Evolutionary conservation across 2,888 invertebrate species (phyloP).

Genomic region (Anodontia alba): DNA sequence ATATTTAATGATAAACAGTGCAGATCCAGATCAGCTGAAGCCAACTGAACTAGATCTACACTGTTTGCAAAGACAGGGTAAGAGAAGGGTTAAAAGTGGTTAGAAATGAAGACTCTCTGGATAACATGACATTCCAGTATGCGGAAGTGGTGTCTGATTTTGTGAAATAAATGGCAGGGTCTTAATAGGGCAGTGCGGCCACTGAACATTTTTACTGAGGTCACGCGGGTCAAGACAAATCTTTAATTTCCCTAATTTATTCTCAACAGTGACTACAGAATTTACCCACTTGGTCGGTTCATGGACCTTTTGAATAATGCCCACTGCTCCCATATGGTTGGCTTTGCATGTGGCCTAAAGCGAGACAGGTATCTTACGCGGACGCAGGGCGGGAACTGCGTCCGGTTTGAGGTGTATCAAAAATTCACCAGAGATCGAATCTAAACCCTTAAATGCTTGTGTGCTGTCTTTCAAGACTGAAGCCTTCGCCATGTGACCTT

Average conservation of each 20-base stretch:
- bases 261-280: background rate
- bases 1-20: too few relatives aligned
- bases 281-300: too few relatives aligned
- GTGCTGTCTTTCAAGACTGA: too few relatives aligned
- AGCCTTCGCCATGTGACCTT: too few relatives aligned
- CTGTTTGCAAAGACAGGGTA: too few relatives aligned
- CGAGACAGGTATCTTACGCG: background rate
- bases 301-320: background rate
- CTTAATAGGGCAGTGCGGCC: slow-evolving; percentile 22
- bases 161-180: slow-evolving; percentile 1
- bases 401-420: slow-evolving; percentile 15
- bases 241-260: background rate
- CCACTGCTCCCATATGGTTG: background rate
- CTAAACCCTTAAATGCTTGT: slow-evolving; percentile 16
- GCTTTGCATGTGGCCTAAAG: background rate
- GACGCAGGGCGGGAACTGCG: background rate
- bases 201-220: background rate
- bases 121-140: slow-evolving; percentile 14
- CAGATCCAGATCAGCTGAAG: too few relatives aligned
- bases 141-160: background rate
- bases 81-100: slow-evolving; percentile 45
- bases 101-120: background rate
- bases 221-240: slow-evolving; percentile 8
- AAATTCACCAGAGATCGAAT: slow-evolving; percentile 14
- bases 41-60: too few relatives aligned